Base-by-base conservation (phyloP, 2,113 vertebrate species). In the Oreotrochilus melanogaster region DNA sequence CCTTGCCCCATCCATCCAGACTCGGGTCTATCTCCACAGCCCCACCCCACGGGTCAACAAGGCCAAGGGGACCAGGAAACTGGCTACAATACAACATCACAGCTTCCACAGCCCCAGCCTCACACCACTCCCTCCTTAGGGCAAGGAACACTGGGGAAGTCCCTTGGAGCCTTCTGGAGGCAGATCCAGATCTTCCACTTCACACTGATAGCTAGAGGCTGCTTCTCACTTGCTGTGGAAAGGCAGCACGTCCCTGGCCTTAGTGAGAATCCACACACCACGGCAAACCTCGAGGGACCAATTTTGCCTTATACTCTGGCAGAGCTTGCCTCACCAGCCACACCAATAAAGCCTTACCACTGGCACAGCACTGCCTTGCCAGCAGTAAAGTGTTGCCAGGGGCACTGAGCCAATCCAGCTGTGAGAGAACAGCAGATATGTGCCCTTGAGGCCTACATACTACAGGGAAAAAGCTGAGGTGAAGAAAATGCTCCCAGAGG, bases 111-210 rank as follows among this genome's bases (percentile, higher is more conserved):
- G 62, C 24, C 7, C 48, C 70, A 60, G 58, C 45, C 54, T 79
- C 28, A 66, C 9, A 30, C 39, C 2, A 1, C 37, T 66, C 10
- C 30, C 47, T 14, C 15, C 14, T 23, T 0, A 0, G 7, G 18
- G 4, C 7, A 2, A 45, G 24, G 17, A 47, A 51, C 11, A 16
- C 3, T 0, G 18, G 8, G 13, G 18, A 22, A 42, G 43, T 31
- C 48, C 37, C 54, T 16, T 19, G 50, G 43, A 73, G n/a, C 43
- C 37, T 78, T 42, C 54, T 13, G 8, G n/a, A 53, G 15, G 45
- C 76, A 75, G 37, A 65, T 30, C 7, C 37, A 76, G 45, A 39
- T 81, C 66, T 60, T 56, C 43, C 3, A 78, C 21, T 35, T 61
- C 27, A 50, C 2, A 2, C 23, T 6, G 25, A 30, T 0, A 2